phyloP scores from a whole-genome alignment of 2,797 vertebrate genomes.

The Kryptopterus vitreolus region DNA sequence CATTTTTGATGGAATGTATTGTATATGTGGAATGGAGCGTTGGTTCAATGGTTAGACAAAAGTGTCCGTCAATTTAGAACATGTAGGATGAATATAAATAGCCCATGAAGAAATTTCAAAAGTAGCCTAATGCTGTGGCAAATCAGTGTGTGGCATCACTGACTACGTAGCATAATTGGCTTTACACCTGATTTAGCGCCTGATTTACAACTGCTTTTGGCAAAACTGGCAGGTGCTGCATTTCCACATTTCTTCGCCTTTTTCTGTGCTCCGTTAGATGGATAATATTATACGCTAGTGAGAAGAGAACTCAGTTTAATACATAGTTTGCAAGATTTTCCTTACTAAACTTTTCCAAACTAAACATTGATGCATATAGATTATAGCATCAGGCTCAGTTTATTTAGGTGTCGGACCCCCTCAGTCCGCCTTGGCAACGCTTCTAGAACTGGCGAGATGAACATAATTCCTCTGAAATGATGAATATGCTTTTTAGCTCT shows the following conservation, averaged over 20 bases:
- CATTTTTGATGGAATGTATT: background rate
- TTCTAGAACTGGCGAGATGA: background rate
- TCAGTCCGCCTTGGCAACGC: background rate
- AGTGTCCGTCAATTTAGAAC: background rate
- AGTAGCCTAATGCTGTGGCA: background rate
- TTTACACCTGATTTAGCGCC: no score
- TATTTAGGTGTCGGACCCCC: background rate
- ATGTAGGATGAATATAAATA: background rate
- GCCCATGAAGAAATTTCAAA: background rate
- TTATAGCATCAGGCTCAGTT: background rate
- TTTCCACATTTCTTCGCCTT: background rate
- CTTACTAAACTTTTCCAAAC: no score
- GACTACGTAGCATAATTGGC: no score
- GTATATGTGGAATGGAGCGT: background rate
- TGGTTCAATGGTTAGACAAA: background rate
- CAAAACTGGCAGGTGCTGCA: background rate
- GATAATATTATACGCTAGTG: background rate
- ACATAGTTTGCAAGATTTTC: background rate
- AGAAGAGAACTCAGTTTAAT: background rate
- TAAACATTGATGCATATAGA: background rate
- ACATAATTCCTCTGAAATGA: background rate
- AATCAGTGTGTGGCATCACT: background rate
- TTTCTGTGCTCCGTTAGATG: background rate
- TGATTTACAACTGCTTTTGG: background rate
- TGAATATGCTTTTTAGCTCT: background rate